These are phyloP conservation scores for Drosophila nr. medialis DNA, from an alignment of 2,888 invertebrate genomes.

Conservation along the genomic window DNA sequence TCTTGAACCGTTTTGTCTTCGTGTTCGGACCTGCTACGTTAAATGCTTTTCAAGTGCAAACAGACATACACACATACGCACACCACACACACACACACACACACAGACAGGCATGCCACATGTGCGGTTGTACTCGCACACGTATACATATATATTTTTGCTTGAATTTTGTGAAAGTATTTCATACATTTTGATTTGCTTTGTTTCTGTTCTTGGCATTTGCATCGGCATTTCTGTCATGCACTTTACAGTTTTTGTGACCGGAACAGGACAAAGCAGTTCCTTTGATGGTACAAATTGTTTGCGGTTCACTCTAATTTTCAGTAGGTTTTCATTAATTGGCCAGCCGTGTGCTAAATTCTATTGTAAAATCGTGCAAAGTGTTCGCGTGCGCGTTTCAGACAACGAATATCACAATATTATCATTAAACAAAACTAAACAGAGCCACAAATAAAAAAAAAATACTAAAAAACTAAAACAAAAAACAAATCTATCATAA, in stretches of 20 bases:
- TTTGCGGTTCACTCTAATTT: slow-evolving; percentile 48
- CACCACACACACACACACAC: slow-evolving; percentile 7
- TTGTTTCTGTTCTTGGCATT: slow-evolving; percentile 62
- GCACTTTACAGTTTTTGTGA: slow-evolving; percentile 57
- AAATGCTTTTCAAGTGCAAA: slow-evolving; percentile 76
- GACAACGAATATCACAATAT: slow-evolving; percentile 56
- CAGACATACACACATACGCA: slow-evolving; percentile 21
- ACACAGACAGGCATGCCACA: slow-evolving; percentile 32
- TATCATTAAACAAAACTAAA: slow-evolving; percentile 30
- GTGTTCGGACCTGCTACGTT: slow-evolving; percentile 49
- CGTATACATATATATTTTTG: slow-evolving; percentile 11
- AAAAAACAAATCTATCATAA: slow-evolving; percentile 31
- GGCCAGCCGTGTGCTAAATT: slow-evolving; percentile 58
- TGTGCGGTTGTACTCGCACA: slow-evolving; percentile 33
- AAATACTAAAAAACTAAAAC: slow-evolving; percentile 2
- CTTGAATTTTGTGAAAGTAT: slow-evolving; percentile 55
- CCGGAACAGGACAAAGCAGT: slow-evolving; percentile 46
- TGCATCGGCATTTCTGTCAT: slow-evolving; percentile 61
- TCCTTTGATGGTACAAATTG: slow-evolving; percentile 37
- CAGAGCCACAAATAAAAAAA: slow-evolving; percentile 2
- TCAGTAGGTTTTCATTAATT: slow-evolving; percentile 58
- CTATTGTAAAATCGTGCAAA: slow-evolving; percentile 51
- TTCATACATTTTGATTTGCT: slow-evolving; percentile 61
- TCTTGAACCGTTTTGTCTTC: slow-evolving; percentile 53
- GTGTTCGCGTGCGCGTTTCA: slow-evolving; percentile 59